A percentile compares a stretch with the other conserved stretches of the same genome.
Evolutionary conservation across 2,113 vertebrate genomes (phyloP).

Genomic region (Microtus pennsylvanicus): DNA sequence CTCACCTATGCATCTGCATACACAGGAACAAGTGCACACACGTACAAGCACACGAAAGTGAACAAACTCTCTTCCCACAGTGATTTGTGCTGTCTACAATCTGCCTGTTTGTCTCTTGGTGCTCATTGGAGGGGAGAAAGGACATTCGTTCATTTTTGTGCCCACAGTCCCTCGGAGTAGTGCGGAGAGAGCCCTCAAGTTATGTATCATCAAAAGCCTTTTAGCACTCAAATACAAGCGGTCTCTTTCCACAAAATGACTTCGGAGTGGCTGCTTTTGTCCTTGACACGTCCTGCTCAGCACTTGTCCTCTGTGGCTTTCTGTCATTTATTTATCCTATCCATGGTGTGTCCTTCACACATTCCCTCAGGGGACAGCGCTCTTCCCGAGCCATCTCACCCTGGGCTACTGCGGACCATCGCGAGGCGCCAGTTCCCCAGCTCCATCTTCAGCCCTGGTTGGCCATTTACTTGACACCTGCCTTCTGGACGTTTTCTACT

Average conservation of each 20-base stretch:
- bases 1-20: rapidly evolving
- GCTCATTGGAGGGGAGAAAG: neutral
- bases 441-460: neutral
- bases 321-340: neutral
- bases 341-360: neutral
- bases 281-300: neutral
- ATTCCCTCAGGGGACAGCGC: neutral
- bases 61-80: neutral
- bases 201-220: neutral
- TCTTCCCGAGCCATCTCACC: neutral
- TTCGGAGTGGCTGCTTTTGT: neutral
- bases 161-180: neutral
- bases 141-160: neutral
- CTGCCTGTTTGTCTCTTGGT: neutral
- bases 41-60: neutral
- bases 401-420: neutral
- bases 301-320: neutral
- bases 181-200: neutral
- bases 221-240: neutral
- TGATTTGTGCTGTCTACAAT: neutral
- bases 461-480: neutral
- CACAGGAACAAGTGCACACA: neutral
- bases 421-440: neutral
- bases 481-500: neutral
- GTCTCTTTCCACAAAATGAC: neutral